Percentiles rank a stretch among this genome's conserved stretches.
Conservation (phyloP, 2,113 vertebrate genomes). For the Spheniscus mendiculus region DNA sequence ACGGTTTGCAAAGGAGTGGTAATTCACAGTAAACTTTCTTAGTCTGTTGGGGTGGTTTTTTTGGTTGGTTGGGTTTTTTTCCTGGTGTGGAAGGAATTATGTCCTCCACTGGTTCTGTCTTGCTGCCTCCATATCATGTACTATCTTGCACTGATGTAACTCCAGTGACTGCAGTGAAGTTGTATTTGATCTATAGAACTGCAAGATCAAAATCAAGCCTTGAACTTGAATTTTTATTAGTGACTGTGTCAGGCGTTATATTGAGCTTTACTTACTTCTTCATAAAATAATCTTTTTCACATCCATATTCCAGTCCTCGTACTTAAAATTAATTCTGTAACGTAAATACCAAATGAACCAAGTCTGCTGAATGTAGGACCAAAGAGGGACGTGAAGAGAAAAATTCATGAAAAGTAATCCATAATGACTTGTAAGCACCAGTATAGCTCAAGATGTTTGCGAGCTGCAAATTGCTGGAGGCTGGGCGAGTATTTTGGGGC, state of each 20-base stretch:
- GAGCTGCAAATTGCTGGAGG: neutral
- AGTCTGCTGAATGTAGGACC: neutral
- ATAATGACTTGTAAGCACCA: neutral
- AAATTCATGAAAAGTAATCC: neutral
- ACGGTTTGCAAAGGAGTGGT: neutral
- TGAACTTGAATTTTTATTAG: neutral
- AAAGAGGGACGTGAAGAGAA: neutral
- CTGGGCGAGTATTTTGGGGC: neutral
- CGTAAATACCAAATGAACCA: neutral
- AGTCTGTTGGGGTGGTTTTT: neutral
- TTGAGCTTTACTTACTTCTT: neutral
- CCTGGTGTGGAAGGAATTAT: neutral
- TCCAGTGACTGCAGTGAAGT: neutral
- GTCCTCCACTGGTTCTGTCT: neutral
- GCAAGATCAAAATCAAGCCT: neutral
- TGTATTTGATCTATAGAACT: neutral
- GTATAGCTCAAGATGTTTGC: neutral
- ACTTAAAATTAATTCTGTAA: neutral
- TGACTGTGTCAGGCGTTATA: neutral
- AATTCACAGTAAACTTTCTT: neutral
- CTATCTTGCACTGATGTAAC: neutral
- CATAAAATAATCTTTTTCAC: neutral
- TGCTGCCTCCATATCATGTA: fast-evolving
- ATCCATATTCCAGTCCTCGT: neutral
- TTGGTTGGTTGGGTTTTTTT: neutral